Conservation (phyloP, 2,797 vertebrate genomes). For the Vespertilio murinus region DNA sequence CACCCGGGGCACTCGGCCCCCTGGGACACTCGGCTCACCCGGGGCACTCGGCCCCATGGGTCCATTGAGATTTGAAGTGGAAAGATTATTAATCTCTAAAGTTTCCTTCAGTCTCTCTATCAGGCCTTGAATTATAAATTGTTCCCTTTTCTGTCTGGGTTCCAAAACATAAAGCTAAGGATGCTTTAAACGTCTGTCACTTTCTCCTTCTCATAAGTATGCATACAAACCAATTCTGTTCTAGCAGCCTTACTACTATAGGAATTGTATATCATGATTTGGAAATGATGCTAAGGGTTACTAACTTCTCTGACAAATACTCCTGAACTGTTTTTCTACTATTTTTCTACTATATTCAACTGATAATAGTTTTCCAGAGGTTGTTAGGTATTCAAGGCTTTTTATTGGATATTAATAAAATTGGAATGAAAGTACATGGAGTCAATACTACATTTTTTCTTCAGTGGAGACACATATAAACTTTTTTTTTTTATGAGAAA, state of each 20-base stretch:
- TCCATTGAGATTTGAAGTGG: neutral
- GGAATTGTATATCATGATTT: neutral
- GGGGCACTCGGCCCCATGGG: too few relatives aligned
- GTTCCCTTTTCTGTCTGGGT: neutral
- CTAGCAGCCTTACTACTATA: neutral
- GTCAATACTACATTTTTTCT: constrained; percentile 34
- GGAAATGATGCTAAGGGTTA: neutral
- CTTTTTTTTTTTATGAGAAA: constrained; percentile 2
- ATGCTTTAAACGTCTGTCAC: neutral
- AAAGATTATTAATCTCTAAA: neutral
- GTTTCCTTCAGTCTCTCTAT: neutral
- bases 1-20: too few relatives aligned
- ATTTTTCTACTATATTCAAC: neutral
- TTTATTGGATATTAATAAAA: neutral
- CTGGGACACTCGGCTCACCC: too few relatives aligned
- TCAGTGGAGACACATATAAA: neutral
- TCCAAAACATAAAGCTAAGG: constrained; percentile 3
- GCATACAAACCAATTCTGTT: neutral
- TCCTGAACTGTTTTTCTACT: neutral
- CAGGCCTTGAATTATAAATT: constrained; percentile 25
- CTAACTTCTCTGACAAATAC: neutral
- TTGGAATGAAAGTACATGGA: neutral
- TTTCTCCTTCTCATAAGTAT: neutral
- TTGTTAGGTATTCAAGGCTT: neutral
- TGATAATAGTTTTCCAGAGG: neutral